Conservation (phyloP, 1,140 invertebrate species). For the Asbolus verrucosus region DNA sequence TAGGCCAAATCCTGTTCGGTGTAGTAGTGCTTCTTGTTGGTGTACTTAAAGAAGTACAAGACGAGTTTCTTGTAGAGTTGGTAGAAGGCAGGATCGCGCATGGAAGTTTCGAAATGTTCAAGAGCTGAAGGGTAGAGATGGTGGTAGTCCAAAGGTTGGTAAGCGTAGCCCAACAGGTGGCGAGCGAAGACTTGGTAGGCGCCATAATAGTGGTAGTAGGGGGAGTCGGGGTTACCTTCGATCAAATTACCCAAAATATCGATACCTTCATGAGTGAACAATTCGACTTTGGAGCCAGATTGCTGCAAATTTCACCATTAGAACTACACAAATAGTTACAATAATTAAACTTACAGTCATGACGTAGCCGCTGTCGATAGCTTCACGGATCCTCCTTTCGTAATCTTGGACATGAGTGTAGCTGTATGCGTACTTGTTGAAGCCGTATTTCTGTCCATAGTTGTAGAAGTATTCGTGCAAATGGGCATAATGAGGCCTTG, state of each 20-base stretch:
- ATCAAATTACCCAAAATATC: conserved; percentile 75
- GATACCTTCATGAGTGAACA: conserved; percentile 68
- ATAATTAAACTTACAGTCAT: conserved; percentile 55
- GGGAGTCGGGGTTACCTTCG: conserved; percentile 75
- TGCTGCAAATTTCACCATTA: conserved; percentile 64
- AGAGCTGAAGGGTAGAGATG: conserved; percentile 63
- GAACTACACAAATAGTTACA: conserved; percentile 1
- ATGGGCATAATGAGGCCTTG: conserved; percentile 67
- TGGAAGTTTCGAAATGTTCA: conserved; percentile 70
- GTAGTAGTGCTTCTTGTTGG: conserved; percentile 67
- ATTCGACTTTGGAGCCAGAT: conserved; percentile 66
- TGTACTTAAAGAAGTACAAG: conserved; percentile 64
- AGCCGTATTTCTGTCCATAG: conserved; percentile 60
- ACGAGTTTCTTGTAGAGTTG: conserved; percentile 70
- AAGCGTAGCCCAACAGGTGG: conserved; percentile 70
- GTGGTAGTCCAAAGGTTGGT: conserved; percentile 54
- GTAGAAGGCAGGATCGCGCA: conserved; percentile 78
- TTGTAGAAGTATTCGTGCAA: conserved; percentile 62
- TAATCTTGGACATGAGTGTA: conserved; percentile 54
- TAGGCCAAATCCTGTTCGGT: conserved; percentile 70
- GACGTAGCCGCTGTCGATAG: conserved; percentile 67
- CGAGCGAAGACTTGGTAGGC: conserved; percentile 70
- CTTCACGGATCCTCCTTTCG: conserved; percentile 65
- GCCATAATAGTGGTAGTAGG: conserved; percentile 74
- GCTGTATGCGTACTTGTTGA: conserved; percentile 47